Evolutionary conservation across 2,888 invertebrate species (phyloP).

Genomic region (Fragum sueziense): DNA sequence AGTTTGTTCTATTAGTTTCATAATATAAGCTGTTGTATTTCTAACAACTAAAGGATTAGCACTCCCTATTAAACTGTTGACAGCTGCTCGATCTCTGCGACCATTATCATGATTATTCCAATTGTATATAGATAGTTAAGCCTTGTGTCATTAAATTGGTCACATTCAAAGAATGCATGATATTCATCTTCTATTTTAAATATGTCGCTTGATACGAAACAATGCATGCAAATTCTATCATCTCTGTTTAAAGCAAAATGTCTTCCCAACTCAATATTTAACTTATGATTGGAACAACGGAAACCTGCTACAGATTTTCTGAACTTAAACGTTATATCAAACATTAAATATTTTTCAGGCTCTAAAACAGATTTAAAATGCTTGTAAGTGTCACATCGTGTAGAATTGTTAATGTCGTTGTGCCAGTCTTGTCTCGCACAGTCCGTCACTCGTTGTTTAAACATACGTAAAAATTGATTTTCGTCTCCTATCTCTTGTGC

Average conservation of each 20-base stretch:
- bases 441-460: slow-evolving; percentile 23
- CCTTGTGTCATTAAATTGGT: too few relatives aligned
- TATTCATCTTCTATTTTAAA: slow-evolving; percentile 19
- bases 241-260: slow-evolving; percentile 20
- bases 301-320: slow-evolving; percentile 23
- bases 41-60: too few relatives aligned
- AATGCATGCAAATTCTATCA: slow-evolving; percentile 3
- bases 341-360: slow-evolving; percentile 25
- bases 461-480: slow-evolving; percentile 2
- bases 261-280: slow-evolving; percentile 24
- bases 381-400: slow-evolving; percentile 20
- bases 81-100: too few relatives aligned
- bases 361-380: slow-evolving; percentile 13
- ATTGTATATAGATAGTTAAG: too few relatives aligned
- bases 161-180: too few relatives aligned
- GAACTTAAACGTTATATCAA: slow-evolving; percentile 14
- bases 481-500: slow-evolving; percentile 26
- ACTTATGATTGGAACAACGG: slow-evolving; percentile 25
- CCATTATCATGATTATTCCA: too few relatives aligned
- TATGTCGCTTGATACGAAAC: not conserved
- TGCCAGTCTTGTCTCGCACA: slow-evolving; percentile 10
- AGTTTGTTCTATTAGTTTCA: too few relatives aligned
- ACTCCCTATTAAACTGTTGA: too few relatives aligned
- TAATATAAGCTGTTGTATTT: too few relatives aligned
- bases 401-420: slow-evolving; percentile 3